These are phyloP conservation scores for Bombus difficillimus DNA, from an alignment of 1,140 invertebrate species.

Conservation along the genomic window DNA sequence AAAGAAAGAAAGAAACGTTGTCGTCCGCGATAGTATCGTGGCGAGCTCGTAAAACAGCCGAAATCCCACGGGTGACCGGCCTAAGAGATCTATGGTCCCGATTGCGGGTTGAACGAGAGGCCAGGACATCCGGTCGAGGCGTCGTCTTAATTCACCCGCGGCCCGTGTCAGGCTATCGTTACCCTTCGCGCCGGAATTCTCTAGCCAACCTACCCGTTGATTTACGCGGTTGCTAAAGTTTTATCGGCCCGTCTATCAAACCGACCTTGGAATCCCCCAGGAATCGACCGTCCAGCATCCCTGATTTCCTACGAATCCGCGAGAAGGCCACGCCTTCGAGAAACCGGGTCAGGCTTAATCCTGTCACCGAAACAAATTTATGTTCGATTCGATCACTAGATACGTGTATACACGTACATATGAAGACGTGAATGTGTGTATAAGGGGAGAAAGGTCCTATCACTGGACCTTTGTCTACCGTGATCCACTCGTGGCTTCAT, in stretches of 20 bases:
- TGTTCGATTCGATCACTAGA: constrained; percentile 13
- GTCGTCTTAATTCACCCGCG: constrained; percentile 41
- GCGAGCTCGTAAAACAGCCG: no score
- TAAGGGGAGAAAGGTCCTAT: background rate
- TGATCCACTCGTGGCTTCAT: constrained; percentile 3
- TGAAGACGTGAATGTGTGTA: background rate
- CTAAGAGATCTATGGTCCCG: constrained; percentile 49
- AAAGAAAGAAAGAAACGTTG: no score
- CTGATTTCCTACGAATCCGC: constrained; percentile 35
- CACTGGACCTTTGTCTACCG: background rate
- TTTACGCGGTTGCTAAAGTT: constrained; percentile 74
- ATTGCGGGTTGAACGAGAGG: constrained; percentile 11
- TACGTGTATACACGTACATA: background rate
- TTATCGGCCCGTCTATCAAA: constrained; percentile 74
- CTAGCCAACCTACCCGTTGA: constrained; percentile 53
- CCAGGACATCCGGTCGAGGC: background rate
- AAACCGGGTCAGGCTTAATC: constrained; percentile 47
- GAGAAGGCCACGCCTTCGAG: constrained; percentile 1
- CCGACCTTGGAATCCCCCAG: constrained; percentile 29
- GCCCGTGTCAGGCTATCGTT: constrained; percentile 17
- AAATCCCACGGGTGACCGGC: no score
- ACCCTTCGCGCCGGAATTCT: constrained; percentile 20
- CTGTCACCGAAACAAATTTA: constrained; percentile 41
- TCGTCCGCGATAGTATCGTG: no score
- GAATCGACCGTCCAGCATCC: constrained; percentile 9